Evolutionary conservation across 2,888 invertebrate species (phyloP), one percentile per base, ranked within the genome.

Genomic region (Gymnoscelis rufifasciata): DNA sequence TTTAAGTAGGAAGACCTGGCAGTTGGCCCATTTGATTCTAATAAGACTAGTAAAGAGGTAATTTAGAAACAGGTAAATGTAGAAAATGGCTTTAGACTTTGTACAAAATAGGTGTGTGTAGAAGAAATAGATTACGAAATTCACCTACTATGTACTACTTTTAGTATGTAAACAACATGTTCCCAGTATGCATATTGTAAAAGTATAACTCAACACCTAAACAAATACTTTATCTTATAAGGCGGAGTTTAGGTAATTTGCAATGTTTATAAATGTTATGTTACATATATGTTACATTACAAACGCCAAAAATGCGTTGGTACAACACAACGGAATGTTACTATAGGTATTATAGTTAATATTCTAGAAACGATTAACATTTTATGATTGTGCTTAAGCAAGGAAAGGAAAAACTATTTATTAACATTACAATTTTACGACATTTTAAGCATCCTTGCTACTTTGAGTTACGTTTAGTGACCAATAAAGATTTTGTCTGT

Each of bases 351-450:
- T 55, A 57, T 56, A 61, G 65, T 72, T 71, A 73, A 79, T 82
- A 78, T 79, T 72, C 68, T 67, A 66, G 47, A 57, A 64, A 78
- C 63, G 72, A 67, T 83, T 78, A 83, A 82, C 52, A 64, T 79
- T 83, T 83, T 81, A 84, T 79, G 71, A 76, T 74, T 70, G 70
- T 71, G 68, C 69, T 66, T 66, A 77, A 78, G 76, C 71, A n/a
- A n/a, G n/a, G n/a, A n/a, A n/a, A n/a, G n/a, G n/a, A n/a, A 83
- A 78, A 77, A 71, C 77, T 83, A 84, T 86, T 84, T 84, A 83
- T 84, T 84, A 81, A 75, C 74, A 72, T 80, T 74, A 83, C 82
- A 70, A 31, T 62, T 86, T 86, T 77, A 87, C 78, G 81, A 69
- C 73, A 66, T 65, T 80, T 84, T 83, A 83, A 87, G 84, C 74